Conservation (phyloP, 2,113 vertebrate species). For the Petroica traversi region DNA sequence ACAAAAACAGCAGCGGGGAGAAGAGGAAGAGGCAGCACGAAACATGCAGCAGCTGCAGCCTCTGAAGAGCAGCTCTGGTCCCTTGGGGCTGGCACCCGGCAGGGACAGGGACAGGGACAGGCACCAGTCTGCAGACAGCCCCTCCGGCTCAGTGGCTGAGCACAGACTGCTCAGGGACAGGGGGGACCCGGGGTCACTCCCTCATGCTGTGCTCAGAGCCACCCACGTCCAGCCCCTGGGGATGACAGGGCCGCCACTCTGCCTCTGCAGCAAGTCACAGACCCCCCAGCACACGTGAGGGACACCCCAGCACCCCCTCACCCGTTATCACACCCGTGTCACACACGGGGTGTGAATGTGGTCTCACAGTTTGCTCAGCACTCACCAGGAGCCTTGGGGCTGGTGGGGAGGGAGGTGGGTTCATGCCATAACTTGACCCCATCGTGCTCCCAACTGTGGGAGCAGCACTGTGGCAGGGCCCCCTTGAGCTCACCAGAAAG, state of each 20-base stretch:
- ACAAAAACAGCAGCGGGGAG: conserved; percentile 39
- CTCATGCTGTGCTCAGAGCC: neutral
- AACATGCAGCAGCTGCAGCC: conserved; percentile 19
- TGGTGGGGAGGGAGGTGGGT: neutral
- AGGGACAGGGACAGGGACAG: neutral
- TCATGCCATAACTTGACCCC: rapidly evolving
- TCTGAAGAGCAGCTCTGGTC: neutral
- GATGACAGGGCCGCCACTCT: rapidly evolving
- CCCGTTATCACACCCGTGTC: rapidly evolving
- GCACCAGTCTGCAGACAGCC: neutral
- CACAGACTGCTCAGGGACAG: neutral
- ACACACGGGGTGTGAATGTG: rapidly evolving
- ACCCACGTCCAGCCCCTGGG: neutral
- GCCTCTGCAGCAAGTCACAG: neutral
- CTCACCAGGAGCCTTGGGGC: neutral
- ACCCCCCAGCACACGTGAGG: rapidly evolving
- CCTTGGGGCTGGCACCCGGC: neutral
- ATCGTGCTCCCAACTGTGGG: neutral
- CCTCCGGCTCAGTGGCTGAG: neutral
- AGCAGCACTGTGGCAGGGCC: rapidly evolving
- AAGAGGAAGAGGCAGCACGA: conserved; percentile 25
- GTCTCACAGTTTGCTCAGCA: neutral
- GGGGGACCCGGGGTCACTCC: neutral
- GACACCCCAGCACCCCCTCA: neutral
- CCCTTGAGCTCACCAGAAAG: neutral